phyloP scores from a whole-genome alignment of 2,113 vertebrate genomes.

The Eurystomus gularis region DNA sequence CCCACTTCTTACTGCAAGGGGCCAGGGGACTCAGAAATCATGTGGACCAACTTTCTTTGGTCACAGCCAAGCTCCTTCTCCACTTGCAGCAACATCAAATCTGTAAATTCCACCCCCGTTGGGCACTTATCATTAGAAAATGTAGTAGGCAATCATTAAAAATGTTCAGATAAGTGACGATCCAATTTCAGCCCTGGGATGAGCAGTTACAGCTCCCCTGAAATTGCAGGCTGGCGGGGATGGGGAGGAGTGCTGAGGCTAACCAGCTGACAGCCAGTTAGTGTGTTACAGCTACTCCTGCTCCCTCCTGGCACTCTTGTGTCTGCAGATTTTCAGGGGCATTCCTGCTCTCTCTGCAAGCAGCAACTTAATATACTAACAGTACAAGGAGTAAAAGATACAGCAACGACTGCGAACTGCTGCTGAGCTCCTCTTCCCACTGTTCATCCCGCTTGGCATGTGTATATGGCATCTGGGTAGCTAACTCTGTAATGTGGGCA shows the following conservation, averaged over 20 bases:
- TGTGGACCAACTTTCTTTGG: background rate
- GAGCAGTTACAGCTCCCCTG: background rate
- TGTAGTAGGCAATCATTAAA: background rate
- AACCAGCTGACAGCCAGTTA: background rate
- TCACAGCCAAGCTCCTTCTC: background rate
- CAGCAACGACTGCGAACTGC: background rate
- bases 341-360: background rate
- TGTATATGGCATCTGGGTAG: background rate
- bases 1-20: fast-evolving
- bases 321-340: background rate
- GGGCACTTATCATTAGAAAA: background rate
- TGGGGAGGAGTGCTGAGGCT: background rate
- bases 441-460: background rate
- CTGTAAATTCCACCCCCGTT: background rate
- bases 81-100: background rate
- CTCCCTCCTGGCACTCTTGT: background rate
- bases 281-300: background rate
- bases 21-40: background rate
- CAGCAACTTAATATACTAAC: background rate
- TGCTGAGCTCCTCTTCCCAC: background rate
- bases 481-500: background rate
- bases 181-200: background rate
- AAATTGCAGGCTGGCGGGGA: background rate
- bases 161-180: background rate
- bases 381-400: background rate